Percentiles rank a stretch among this genome's conserved stretches.
These are phyloP conservation scores for Drosophila multiciliata DNA, from an alignment of 2,888 invertebrate genomes.

Conservation along the genomic window DNA sequence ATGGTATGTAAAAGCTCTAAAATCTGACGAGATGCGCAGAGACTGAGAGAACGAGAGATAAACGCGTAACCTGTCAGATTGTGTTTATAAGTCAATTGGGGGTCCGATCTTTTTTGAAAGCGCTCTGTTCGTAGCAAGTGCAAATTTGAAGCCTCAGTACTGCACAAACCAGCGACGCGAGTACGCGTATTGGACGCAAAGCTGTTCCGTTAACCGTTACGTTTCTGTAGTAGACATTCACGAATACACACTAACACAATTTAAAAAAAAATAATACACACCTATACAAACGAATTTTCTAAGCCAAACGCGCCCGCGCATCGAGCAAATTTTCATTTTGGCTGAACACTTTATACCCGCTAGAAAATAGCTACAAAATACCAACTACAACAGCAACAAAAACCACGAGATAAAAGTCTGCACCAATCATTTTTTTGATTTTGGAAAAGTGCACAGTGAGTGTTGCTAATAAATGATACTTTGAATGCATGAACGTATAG, in stretches of 20 bases:
- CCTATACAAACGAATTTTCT: conserved; percentile 54
- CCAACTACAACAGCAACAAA: conserved; percentile 24
- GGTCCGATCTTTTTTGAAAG: conserved; percentile 35
- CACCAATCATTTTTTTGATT: conserved; percentile 59
- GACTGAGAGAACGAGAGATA: conserved; percentile 2
- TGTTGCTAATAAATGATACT: conserved; percentile 51
- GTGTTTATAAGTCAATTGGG: conserved; percentile 24
- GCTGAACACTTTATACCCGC: conserved; percentile 51
- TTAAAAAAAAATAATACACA: conserved; percentile 20
- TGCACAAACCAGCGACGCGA: conserved; percentile 75
- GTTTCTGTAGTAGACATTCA: conserved; percentile 49
- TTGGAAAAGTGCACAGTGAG: conserved; percentile 82
- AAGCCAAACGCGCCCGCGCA: conserved; percentile 67
- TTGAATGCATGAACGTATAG: conserved; percentile 26
- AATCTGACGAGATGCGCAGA: conserved; percentile 13
- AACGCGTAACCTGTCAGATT: conserved; percentile 19
- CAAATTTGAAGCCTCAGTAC: conserved; percentile 73
- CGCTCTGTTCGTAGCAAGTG: conserved; percentile 71
- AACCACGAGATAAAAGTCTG: conserved; percentile 53
- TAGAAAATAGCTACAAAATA: conserved; percentile 12
- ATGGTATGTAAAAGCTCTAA: not conserved
- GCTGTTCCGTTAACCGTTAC: conserved; percentile 64
- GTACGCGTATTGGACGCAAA: conserved; percentile 57
- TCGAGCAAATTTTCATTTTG: conserved; percentile 59
- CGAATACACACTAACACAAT: conserved; percentile 42